A percentile compares a stretch with the other conserved stretches of the same genome.
phyloP scores from a whole-genome alignment of 2,113 vertebrate species.

The Okapia johnstoni region DNA sequence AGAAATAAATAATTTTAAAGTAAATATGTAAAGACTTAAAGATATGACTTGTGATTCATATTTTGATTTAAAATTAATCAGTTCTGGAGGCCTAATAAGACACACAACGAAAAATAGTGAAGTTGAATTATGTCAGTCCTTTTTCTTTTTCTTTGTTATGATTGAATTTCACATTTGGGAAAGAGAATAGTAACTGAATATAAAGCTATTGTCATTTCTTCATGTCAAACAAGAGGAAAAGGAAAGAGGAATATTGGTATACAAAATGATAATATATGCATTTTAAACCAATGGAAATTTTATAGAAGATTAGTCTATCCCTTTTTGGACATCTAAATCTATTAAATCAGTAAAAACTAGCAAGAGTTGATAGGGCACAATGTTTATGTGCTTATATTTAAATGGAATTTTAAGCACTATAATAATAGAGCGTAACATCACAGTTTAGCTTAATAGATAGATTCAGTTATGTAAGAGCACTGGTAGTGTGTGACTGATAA shows the following conservation, averaged over 20 bases:
- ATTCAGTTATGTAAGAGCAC: neutral
- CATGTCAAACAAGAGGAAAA: neutral
- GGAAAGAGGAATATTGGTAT: neutral
- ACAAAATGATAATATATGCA: neutral
- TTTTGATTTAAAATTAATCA: conserved; percentile 26
- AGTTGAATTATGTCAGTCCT: neutral
- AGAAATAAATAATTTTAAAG: neutral
- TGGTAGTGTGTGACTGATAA: neutral
- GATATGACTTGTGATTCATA: neutral
- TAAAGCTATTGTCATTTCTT: neutral
- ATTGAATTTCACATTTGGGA: neutral
- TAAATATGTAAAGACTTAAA: neutral
- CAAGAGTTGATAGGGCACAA: neutral
- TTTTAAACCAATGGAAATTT: neutral
- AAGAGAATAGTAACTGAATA: neutral
- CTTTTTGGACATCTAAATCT: neutral
- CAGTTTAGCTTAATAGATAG: neutral
- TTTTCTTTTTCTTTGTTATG: neutral
- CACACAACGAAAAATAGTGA: neutral
- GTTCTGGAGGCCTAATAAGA: neutral
- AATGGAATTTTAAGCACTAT: neutral
- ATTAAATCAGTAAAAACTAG: neutral
- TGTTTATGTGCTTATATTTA: neutral
- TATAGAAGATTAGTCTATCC: neutral
- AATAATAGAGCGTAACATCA: neutral